These are phyloP conservation scores for Baryphthengus martii DNA, from an alignment of 2,113 vertebrate genomes.

Conservation along the genomic window DNA sequence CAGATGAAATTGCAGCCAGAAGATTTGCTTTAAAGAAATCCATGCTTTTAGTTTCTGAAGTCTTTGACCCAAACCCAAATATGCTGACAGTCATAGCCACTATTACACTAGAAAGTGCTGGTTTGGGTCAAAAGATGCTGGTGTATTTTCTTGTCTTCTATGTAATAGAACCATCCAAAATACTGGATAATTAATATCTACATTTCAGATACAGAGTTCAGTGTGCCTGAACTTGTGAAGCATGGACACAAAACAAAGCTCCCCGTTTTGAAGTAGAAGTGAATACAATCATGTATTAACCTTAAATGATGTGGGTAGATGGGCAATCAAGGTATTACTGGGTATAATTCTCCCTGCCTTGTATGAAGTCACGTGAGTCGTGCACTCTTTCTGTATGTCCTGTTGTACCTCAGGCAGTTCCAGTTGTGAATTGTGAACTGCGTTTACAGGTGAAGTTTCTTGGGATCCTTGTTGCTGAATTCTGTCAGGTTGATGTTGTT, in stretches of 20 bases:
- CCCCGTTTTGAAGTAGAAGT: background rate
- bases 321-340: background rate
- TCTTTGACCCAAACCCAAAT: background rate
- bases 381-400: background rate
- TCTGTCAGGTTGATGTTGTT: rapidly evolving
- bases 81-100: background rate
- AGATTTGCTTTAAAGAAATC: background rate
- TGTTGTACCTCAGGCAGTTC: background rate
- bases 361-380: background rate
- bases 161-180: background rate
- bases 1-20: background rate
- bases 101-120: background rate
- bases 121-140: background rate
- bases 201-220: background rate
- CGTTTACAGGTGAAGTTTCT: background rate
- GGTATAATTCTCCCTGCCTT: background rate
- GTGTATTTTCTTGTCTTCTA: background rate
- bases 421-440: background rate
- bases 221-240: background rate
- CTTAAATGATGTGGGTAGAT: background rate
- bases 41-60: background rate
- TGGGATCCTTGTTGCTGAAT: background rate
- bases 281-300: background rate
- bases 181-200: background rate
- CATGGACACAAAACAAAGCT: background rate